phyloP scores from a whole-genome alignment of 53 echinoderm and acorn worm species.

The Mesocentrotus franciscanus region DNA sequence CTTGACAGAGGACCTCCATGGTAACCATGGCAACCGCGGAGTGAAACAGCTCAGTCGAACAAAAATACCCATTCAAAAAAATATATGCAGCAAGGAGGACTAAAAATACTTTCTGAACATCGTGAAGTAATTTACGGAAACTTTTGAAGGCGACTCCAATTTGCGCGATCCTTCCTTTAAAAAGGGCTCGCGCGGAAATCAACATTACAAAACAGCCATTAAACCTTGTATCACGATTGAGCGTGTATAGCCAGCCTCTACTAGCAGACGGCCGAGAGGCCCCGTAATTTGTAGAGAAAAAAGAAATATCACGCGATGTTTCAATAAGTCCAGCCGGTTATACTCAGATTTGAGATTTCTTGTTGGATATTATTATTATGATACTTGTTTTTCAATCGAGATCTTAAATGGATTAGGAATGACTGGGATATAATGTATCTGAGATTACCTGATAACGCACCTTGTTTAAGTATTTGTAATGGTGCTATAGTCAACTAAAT shows the following conservation, averaged over 20 bases:
- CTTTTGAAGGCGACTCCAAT: conserved; percentile 52
- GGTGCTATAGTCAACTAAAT: background rate
- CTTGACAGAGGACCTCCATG: background rate
- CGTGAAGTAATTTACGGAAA: conserved; percentile 46
- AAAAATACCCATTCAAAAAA: conserved; percentile 3
- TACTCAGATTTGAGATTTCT: background rate
- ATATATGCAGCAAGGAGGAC: background rate
- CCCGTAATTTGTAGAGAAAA: background rate
- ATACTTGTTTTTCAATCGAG: background rate
- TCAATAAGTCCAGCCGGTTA: background rate
- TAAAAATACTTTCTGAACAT: conserved; percentile 22
- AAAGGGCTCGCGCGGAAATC: background rate
- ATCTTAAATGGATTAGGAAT: background rate
- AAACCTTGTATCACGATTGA: conserved; percentile 13
- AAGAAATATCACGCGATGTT: conserved; percentile 14
- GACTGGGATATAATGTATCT: background rate
- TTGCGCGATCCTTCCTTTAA: conserved; percentile 45
- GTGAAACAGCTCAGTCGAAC: background rate
- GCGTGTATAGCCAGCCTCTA: background rate
- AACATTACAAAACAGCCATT: conserved; percentile 1
- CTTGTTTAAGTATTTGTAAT: background rate
- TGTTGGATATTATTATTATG: background rate
- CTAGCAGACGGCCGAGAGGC: background rate
- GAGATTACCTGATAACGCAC: background rate
- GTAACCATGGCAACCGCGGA: conserved; percentile 19